Evolutionary conservation across 2,797 vertebrate species (phyloP), one percentile per base, ranked within the genome.

Genomic region (Pelodytes ibericus): DNA sequence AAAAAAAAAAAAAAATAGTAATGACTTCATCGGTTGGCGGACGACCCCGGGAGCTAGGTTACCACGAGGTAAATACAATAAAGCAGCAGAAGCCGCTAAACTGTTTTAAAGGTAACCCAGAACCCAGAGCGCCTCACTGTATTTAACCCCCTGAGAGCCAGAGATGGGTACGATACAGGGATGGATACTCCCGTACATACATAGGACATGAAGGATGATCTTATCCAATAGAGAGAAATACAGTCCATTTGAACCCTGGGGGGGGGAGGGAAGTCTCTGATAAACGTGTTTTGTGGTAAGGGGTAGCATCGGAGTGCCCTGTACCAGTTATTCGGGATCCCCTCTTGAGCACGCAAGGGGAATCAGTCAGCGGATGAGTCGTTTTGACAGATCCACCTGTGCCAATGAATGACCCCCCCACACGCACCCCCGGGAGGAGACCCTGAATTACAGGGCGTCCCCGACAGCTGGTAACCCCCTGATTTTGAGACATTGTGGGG

Each of bases 361-460:
- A 63, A 66, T 66, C 51, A 66, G 58, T 74, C 62, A 57, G 22
- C 3, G 7, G 64, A 63, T 10, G 61, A 65, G 72, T 59, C 62
- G 30, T 58, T 58, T 41, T 58, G 72, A 59, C 36, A 30, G 33
- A 56, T 57, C 57, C 72, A 66, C 72, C 72, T 74, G 72, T 29
- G 33, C 51, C 44, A 65, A 74, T 66, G 62, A 66, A 66, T 65
- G 33, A 74, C 10, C 41, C 41, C 10, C 41, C 41, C 13, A 36
- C 4, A 44, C 13, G 41, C 13, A 16, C 15, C 18, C 41, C 3
- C 18, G 18, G 41, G 41, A 44, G 41, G 41, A 16, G 1, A 16
- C 3, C 41, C 41, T 16, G 10, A 36, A 36, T 36, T 4, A 4
- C 11, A n/a, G 4, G 33, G 33, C 4, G 4, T 36, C 11, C 33